These are phyloP conservation scores for Huso huso DNA, from an alignment of 2,797 vertebrate genomes.

Conservation along the genomic window DNA sequence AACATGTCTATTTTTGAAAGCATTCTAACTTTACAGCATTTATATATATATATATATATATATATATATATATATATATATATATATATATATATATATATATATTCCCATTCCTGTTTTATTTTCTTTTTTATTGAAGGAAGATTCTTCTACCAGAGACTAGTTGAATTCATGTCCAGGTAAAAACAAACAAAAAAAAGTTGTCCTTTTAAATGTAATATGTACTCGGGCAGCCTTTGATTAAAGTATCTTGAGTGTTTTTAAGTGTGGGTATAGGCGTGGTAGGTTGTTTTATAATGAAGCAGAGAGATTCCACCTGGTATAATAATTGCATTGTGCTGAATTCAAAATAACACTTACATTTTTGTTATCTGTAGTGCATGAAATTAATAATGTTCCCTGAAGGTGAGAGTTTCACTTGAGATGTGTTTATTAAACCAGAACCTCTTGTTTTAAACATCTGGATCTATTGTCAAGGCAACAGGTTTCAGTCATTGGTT, in stretches of 20 bases:
- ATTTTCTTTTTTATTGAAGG: conserved; percentile 46
- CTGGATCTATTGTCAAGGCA: background rate
- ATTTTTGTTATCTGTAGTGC: no score
- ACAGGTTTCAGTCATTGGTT: background rate
- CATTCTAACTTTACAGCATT: background rate
- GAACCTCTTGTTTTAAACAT: background rate
- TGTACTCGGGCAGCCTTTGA: no score
- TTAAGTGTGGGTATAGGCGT: no score
- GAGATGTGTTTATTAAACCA: background rate
- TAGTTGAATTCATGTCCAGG: conserved; percentile 97
- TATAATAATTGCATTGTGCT: no score
- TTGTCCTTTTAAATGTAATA: no score
- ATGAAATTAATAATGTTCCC: background rate
- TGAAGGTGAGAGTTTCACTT: background rate
- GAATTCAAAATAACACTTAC: no score
- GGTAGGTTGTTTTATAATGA: no score
- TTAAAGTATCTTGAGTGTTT: no score
- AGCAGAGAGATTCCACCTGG: no score
- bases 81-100: conserved; percentile 1
- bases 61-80: background rate
- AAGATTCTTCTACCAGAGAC: conserved; percentile 88
- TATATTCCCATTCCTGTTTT: conserved; percentile 10
- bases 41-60: conserved; percentile 4
- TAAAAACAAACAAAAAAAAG: conserved; percentile 28
- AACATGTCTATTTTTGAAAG: background rate